Percentiles rank a stretch among this genome's conserved stretches.
These are phyloP conservation scores for Drosophila rellima DNA, from an alignment of 2,888 invertebrate species.

Conservation along the genomic window DNA sequence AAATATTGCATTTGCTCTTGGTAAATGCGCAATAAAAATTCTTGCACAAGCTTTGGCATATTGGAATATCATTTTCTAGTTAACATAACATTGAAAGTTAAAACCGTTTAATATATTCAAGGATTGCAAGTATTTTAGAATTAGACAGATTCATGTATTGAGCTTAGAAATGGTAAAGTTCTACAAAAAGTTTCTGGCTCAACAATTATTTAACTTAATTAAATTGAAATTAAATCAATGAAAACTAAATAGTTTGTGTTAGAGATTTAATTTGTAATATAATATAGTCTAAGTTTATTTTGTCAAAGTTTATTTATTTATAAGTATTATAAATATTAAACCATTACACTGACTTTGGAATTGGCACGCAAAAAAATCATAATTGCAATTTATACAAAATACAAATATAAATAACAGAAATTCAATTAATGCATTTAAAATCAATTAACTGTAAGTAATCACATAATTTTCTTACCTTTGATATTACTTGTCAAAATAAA, in stretches of 20 bases:
- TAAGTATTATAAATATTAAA: too few relatives aligned
- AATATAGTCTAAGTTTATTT: background rate
- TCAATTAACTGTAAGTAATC: too few relatives aligned
- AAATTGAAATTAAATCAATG: background rate
- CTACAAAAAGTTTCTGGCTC: background rate
- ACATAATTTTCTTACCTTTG: too few relatives aligned
- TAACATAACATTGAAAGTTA: slow-evolving; percentile 1
- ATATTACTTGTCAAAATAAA: too few relatives aligned
- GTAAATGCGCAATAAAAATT: slow-evolving; percentile 9
- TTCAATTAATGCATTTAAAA: too few relatives aligned
- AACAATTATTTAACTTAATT: background rate
- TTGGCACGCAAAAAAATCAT: too few relatives aligned
- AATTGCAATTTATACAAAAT: too few relatives aligned
- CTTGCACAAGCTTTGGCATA: slow-evolving; percentile 9
- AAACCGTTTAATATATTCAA: background rate
- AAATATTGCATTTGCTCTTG: background rate
- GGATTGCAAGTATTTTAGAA: background rate
- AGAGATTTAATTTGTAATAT: too few relatives aligned
- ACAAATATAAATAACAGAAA: too few relatives aligned
- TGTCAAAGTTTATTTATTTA: too few relatives aligned
- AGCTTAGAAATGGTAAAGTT: background rate
- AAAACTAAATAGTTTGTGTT: background rate
- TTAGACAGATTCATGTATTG: background rate
- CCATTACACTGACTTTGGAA: too few relatives aligned
- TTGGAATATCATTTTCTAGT: slow-evolving; percentile 1